Evolutionary conservation across 2,888 invertebrate species (phyloP).

Genomic region (Amiota minor): DNA sequence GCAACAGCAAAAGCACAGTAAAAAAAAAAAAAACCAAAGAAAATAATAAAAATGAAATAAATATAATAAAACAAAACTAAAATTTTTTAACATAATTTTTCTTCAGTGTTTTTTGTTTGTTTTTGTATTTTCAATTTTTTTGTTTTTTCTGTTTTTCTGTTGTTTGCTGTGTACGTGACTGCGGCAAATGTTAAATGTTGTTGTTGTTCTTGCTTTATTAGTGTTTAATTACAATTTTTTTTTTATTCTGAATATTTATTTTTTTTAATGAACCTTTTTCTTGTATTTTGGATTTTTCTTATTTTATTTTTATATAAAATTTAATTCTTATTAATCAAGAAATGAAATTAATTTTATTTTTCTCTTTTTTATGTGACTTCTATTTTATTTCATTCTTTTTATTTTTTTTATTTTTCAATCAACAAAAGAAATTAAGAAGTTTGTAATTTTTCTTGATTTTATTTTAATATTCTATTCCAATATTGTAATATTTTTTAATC

Average conservation of each 20-base stretch:
- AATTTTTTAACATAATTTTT: slow-evolving; percentile 42
- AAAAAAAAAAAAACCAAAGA: neutral
- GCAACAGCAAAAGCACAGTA: slow-evolving; percentile 2
- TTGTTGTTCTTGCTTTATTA: slow-evolving; percentile 17
- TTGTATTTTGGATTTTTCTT: too few species aligned
- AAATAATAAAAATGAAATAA: neutral
- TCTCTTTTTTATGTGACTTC: too few species aligned
- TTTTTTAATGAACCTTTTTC: too few species aligned
- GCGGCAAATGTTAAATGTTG: slow-evolving; percentile 33
- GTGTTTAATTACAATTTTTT: neutral
- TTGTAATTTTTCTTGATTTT: too few species aligned
- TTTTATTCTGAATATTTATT: slow-evolving; percentile 5
- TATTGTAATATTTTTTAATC: too few species aligned
- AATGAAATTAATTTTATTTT: too few species aligned
- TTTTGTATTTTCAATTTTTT: slow-evolving; percentile 26
- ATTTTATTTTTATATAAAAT: too few species aligned
- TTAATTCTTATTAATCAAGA: too few species aligned
- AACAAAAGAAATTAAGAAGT: too few species aligned
- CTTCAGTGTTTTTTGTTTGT: slow-evolving; percentile 12
- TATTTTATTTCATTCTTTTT: too few species aligned
- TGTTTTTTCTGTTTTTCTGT: slow-evolving; percentile 39
- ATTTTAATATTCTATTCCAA: too few species aligned
- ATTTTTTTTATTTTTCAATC: too few species aligned
- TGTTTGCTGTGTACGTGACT: slow-evolving; percentile 56
- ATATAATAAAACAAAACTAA: slow-evolving; percentile 16